Percentiles rank a stretch among this genome's conserved stretches.
phyloP scores from a whole-genome alignment of 2,113 vertebrate species.

The Gasterosteus aculeatus region DNA sequence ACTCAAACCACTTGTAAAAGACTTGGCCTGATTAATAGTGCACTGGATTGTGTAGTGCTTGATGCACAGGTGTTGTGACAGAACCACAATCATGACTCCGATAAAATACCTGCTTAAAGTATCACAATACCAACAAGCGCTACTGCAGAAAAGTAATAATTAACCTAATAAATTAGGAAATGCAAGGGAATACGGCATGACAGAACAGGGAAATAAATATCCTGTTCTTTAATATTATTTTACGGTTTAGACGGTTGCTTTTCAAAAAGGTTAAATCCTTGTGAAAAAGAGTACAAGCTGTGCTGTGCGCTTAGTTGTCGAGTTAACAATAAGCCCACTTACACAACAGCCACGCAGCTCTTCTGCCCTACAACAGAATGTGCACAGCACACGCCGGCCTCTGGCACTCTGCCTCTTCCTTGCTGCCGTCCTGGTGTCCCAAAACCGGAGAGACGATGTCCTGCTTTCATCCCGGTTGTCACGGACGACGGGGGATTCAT shows the following conservation, averaged over 20 bases:
- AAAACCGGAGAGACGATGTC: neutral
- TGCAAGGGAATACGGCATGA: neutral
- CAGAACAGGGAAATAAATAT: too few species aligned
- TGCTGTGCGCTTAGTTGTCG: too few species aligned
- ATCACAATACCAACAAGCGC: neutral
- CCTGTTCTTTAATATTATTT: too few species aligned
- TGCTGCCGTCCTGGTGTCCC: neutral
- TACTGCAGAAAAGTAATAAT: neutral
- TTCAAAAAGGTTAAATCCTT: too few species aligned
- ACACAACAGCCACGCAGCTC: neutral
- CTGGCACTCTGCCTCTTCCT: neutral
- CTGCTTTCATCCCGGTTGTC: neutral
- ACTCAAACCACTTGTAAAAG: neutral
- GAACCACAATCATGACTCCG: neutral
- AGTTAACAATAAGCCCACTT: neutral
- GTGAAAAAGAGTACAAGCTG: too few species aligned
- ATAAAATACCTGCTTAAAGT: neutral
- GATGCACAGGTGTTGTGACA: neutral
- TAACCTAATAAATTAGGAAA: neutral
- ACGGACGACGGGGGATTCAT: neutral
- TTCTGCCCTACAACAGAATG: neutral
- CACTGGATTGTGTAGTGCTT: neutral
- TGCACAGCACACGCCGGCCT: neutral
- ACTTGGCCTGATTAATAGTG: neutral
- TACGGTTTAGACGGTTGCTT: too few species aligned